Percentiles rank a stretch among this genome's conserved stretches.
Conservation (phyloP, 2,888 invertebrate species). For the Zonitis immaculata region DNA sequence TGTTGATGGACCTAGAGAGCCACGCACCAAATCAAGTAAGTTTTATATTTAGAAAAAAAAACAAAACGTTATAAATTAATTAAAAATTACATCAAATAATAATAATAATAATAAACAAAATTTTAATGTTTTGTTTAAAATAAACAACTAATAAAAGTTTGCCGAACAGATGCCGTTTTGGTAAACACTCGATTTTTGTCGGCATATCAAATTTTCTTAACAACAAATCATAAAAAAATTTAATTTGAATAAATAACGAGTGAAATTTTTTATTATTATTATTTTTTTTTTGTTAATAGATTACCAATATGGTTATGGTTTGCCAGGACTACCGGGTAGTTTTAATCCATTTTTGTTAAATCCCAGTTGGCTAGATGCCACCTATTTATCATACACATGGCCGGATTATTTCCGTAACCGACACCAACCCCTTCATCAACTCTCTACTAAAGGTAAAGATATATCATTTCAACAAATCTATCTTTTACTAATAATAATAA, state of each 20-base stretch:
- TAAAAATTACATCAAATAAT: too few species aligned
- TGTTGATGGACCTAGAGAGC: slow-evolving; percentile 97
- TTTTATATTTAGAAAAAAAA: slow-evolving; percentile 31
- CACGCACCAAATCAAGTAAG: slow-evolving; percentile 95
- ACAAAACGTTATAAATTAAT: too few species aligned
- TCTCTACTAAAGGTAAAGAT: slow-evolving; percentile 43
- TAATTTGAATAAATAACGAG: neutral
- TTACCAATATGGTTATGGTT: slow-evolving; percentile 71
- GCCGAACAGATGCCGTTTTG: slow-evolving; percentile 21
- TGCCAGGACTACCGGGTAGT: slow-evolving; percentile 59
- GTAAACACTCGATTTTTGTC: slow-evolving; percentile 43
- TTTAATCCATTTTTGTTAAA: slow-evolving; percentile 77
- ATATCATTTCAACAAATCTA: too few species aligned
- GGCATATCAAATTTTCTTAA: slow-evolving; percentile 33
- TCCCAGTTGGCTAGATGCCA: slow-evolving; percentile 80
- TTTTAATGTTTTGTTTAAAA: slow-evolving; percentile 27
- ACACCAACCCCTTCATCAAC: slow-evolving; percentile 29
- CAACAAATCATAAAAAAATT: slow-evolving; percentile 18
- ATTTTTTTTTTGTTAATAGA: slow-evolving; percentile 50
- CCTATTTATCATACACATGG: slow-evolving; percentile 70
- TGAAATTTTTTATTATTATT: slow-evolving; percentile 3
- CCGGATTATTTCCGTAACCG: slow-evolving; percentile 64
- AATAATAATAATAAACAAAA: neutral
- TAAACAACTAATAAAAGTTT: slow-evolving; percentile 29
- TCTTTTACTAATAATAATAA: too few species aligned